Evolutionary conservation across 2,113 vertebrate species (phyloP).

Genomic region (Cottus gobio): DNA sequence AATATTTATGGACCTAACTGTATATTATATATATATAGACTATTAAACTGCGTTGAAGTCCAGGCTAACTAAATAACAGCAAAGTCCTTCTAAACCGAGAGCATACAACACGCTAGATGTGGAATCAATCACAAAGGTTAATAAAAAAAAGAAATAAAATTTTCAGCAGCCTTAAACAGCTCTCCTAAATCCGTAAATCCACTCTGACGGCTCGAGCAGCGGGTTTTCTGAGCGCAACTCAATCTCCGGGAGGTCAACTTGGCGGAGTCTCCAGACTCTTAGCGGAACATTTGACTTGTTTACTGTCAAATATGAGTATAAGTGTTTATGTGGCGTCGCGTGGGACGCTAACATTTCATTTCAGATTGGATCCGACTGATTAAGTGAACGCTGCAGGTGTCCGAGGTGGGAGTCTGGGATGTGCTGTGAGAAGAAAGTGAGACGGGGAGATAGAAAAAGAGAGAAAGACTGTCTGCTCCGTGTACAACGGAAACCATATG

Average conservation of each 20-base stretch:
- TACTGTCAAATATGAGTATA: slow-evolving; percentile 39
- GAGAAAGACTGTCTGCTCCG: background rate
- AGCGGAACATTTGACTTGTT: slow-evolving; percentile 49
- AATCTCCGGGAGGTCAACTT: slow-evolving; percentile 41
- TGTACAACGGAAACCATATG: slow-evolving; percentile 31
- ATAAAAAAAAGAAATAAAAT: slow-evolving; percentile 27
- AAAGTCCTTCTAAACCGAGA: background rate
- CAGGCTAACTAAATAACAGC: background rate
- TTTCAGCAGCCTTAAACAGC: slow-evolving; percentile 41
- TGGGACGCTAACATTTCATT: slow-evolving; percentile 13
- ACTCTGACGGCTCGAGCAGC: slow-evolving; percentile 47
- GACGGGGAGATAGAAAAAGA: background rate
- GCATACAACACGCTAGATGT: slow-evolving; percentile 5
- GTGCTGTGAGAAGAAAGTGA: background rate
- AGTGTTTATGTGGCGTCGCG: slow-evolving; percentile 27
- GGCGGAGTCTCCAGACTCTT: slow-evolving; percentile 13
- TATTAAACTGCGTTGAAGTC: too few species aligned
- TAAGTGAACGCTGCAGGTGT: slow-evolving; percentile 34
- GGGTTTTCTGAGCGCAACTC: slow-evolving; percentile 28
- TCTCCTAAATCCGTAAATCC: slow-evolving; percentile 57
- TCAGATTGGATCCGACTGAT: slow-evolving; percentile 24
- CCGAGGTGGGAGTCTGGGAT: slow-evolving; percentile 4
- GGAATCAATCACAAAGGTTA: slow-evolving; percentile 38
- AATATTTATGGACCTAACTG: too few species aligned
- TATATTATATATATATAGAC: too few species aligned